These are phyloP conservation scores for Alfaro cultratus DNA, from an alignment of 2,797 vertebrate genomes.

Conservation along the genomic window DNA sequence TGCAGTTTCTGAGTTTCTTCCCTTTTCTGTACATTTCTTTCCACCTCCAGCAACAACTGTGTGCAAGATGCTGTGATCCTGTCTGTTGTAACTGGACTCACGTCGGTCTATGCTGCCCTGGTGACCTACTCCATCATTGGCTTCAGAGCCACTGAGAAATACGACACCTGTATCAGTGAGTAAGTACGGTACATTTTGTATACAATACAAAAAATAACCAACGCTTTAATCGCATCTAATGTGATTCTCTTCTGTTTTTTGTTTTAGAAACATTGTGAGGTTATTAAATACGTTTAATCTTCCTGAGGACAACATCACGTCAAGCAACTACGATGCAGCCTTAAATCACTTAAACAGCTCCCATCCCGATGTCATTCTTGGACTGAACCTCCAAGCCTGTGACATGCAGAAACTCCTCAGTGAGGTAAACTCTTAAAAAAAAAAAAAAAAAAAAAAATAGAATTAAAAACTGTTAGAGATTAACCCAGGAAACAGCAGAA, in stretches of 20 bases:
- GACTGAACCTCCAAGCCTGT: constrained; percentile 83
- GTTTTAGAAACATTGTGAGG: constrained; percentile 87
- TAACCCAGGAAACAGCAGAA: not conserved
- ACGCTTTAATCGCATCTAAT: no score
- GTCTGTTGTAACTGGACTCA: constrained; percentile 88
- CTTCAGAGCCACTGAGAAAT: constrained; percentile 92
- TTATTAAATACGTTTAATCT: constrained; percentile 87
- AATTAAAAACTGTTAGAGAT: not conserved
- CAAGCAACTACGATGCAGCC: constrained; percentile 80
- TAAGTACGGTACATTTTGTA: constrained; percentile 62
- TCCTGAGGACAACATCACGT: constrained; percentile 85
- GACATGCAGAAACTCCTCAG: constrained; percentile 85
- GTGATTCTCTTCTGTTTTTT: not conserved
- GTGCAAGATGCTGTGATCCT: constrained; percentile 89
- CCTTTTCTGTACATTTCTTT: not conserved
- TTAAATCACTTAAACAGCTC: constrained; percentile 77
- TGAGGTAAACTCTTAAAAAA: constrained; percentile 73
- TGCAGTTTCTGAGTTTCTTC: not conserved
- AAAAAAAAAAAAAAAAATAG: no score
- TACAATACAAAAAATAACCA: not conserved
- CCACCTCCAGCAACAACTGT: constrained; percentile 89
- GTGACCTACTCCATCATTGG: constrained; percentile 96
- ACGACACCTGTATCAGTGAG: constrained; percentile 85
- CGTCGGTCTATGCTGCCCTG: constrained; percentile 89
- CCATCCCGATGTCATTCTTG: constrained; percentile 49